Evolutionary conservation across 2,888 invertebrate genomes (phyloP).

Genomic region (Lamproptera curius): DNA sequence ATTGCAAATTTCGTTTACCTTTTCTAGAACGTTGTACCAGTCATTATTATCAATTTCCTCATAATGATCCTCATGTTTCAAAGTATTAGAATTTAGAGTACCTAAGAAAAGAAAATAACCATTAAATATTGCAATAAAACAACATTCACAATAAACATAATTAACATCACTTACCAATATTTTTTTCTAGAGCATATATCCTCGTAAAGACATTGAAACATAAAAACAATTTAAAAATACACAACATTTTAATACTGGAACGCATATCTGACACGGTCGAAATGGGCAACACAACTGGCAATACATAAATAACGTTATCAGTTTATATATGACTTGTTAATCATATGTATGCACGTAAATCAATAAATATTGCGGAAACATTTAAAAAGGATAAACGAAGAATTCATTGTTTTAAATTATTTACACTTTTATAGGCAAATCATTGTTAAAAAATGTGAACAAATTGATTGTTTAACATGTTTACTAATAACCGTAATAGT

Average conservation of each 20-base stretch:
- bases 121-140: neutral
- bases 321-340: neutral
- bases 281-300: neutral
- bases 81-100: neutral
- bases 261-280: too few relatives aligned
- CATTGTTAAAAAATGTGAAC: too few relatives aligned
- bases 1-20: neutral
- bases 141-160: neutral
- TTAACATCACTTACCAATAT: conserved; percentile 9
- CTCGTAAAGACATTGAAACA: conserved; percentile 3
- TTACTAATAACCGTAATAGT: too few relatives aligned
- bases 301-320: conserved; percentile 6
- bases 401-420: neutral
- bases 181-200: neutral
- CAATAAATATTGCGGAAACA: too few relatives aligned
- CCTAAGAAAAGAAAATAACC: neutral
- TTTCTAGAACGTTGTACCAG: neutral
- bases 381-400: neutral
- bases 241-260: neutral
- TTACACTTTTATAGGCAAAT: neutral
- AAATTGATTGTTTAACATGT: too few relatives aligned
- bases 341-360: neutral
- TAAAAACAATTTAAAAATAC: conserved; percentile 1
- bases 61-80: neutral
- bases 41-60: neutral